Evolutionary conservation across 2,113 vertebrate genomes (phyloP).

Genomic region (Campylorhamphus procurvoides): DNA sequence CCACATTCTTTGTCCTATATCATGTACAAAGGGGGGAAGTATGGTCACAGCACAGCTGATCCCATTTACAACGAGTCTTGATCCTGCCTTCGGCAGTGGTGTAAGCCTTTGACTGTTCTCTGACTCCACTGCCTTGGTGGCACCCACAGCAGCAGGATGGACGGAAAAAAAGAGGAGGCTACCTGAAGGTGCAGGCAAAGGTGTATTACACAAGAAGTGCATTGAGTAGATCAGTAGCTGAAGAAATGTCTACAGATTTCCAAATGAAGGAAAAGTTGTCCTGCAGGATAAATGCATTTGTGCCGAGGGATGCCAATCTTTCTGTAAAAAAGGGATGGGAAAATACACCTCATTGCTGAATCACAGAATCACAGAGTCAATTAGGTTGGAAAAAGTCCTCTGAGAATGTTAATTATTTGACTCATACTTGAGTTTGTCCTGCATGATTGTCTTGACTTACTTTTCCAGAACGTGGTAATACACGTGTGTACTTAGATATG

Average conservation of each 20-base stretch:
- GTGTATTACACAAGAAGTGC: background rate
- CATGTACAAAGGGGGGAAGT: background rate
- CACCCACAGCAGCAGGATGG: background rate
- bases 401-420: background rate
- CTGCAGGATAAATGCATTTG: background rate
- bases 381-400: too few species aligned
- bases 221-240: background rate
- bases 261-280: background rate
- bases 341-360: background rate
- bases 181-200: background rate
- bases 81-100: background rate
- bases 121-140: background rate
- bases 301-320: accelerated
- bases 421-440: background rate
- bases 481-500: background rate
- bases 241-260: background rate
- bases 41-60: background rate
- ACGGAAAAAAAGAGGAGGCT: background rate
- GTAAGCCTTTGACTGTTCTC: background rate
- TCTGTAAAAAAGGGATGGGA: background rate
- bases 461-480: background rate
- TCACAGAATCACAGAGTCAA: background rate
- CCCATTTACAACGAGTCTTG: background rate
- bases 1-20: background rate
- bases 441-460: background rate